These are phyloP conservation scores for Torymus tubicola DNA, from an alignment of 2,888 invertebrate species.

Conservation along the genomic window DNA sequence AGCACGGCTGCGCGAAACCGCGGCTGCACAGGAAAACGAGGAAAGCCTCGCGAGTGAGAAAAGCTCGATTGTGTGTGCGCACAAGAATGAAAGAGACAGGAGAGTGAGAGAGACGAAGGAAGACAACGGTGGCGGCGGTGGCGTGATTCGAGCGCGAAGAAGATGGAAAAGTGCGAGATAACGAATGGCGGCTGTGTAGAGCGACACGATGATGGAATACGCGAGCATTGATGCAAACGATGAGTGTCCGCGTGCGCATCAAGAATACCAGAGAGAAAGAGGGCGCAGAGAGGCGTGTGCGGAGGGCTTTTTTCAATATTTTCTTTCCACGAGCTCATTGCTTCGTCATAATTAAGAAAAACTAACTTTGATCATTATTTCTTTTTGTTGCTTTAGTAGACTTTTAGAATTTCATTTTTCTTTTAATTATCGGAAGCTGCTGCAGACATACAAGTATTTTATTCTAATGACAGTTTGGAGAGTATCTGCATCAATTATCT, in stretches of 20 bases:
- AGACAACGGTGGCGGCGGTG: not conserved
- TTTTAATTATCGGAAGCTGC: no score
- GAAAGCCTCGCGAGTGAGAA: constrained; percentile 24
- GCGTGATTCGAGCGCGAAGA: constrained; percentile 24
- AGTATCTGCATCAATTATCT: no score
- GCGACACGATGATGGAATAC: constrained; percentile 55
- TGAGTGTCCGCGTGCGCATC: constrained; percentile 16
- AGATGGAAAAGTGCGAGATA: constrained; percentile 56
- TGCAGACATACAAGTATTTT: no score
- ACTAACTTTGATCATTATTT: not conserved
- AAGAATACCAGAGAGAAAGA: no score
- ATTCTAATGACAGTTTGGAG: no score
- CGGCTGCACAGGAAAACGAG: constrained; percentile 25
- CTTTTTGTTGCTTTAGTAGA: no score
- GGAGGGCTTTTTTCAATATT: constrained; percentile 41
- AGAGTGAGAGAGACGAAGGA: constrained; percentile 7
- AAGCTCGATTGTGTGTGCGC: not conserved
- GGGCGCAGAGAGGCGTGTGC: no score
- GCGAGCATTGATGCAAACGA: constrained; percentile 53
- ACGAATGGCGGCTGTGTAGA: constrained; percentile 51
- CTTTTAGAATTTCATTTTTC: no score
- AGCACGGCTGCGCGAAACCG: constrained; percentile 23
- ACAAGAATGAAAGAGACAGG: constrained; percentile 1
- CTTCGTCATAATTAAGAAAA: constrained; percentile 22
- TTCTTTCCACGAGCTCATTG: constrained; percentile 55